phyloP scores from a whole-genome alignment of 2,888 invertebrate species.

The Apomyelois bistriatella region DNA sequence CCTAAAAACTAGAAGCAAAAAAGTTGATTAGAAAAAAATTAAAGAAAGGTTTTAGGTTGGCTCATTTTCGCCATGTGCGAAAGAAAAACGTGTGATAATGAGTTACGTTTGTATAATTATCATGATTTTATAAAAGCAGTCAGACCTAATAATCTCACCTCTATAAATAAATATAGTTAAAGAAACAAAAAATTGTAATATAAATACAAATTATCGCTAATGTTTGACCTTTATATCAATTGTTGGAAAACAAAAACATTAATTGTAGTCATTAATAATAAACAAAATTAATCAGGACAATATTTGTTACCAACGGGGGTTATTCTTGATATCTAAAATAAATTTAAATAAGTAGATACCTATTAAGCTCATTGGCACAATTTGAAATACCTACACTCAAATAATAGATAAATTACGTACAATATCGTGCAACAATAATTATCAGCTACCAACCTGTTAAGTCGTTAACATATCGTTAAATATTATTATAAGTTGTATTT shows the following conservation, averaged over 20 bases:
- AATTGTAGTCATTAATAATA: not conserved
- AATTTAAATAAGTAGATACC: too few relatives aligned
- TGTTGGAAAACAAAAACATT: not conserved
- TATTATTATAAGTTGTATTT: conserved; percentile 3
- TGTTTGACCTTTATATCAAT: not conserved
- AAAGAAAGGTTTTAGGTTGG: too few relatives aligned
- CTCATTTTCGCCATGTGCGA: too few relatives aligned
- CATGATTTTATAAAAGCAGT: too few relatives aligned
- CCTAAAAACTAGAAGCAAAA: too few relatives aligned
- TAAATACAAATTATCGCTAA: not conserved
- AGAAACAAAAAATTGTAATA: too few relatives aligned
- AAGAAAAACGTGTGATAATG: too few relatives aligned
- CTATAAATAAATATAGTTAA: too few relatives aligned
- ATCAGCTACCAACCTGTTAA: conserved; percentile 8
- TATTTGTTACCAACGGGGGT: not conserved
- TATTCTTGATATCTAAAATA: not conserved
- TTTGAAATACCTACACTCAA: not conserved
- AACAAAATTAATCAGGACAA: not conserved
- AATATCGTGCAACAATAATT: conserved; percentile 1
- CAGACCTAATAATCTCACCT: too few relatives aligned
- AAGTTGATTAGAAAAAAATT: too few relatives aligned
- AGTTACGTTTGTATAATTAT: too few relatives aligned
- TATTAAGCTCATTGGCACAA: not conserved
- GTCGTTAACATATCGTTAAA: conserved; percentile 3
- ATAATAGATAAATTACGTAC: not conserved